phyloP scores from a whole-genome alignment of 2,797 vertebrate species.

The Enoplosus armatus region DNA sequence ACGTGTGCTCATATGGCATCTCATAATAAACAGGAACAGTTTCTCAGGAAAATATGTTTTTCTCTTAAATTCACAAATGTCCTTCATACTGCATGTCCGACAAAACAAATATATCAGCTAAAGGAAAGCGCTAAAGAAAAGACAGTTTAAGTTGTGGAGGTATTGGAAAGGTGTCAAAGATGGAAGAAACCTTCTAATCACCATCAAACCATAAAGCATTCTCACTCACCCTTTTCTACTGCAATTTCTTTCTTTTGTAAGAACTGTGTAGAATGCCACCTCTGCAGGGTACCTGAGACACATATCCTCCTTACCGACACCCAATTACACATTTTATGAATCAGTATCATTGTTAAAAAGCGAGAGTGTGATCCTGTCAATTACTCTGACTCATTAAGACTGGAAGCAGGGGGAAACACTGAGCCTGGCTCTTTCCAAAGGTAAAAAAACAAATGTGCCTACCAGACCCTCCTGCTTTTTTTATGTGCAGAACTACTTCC shows the following conservation, averaged over 20 bases:
- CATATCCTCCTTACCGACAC: neutral
- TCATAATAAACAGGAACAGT: neutral
- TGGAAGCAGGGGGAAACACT: too few species aligned
- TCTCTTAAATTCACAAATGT: slow-evolving; percentile 22
- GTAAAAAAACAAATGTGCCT: too few species aligned
- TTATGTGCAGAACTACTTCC: too few species aligned
- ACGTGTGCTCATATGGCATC: neutral
- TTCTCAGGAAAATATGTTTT: slow-evolving; percentile 7
- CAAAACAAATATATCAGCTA: slow-evolving; percentile 28
- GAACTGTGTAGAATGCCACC: neutral
- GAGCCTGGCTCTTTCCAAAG: too few species aligned
- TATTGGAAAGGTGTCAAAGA: slow-evolving; percentile 21
- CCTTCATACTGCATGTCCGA: slow-evolving; percentile 20
- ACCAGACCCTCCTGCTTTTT: too few species aligned
- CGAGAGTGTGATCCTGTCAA: neutral
- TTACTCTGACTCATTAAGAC: neutral
- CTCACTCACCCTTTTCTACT: neutral
- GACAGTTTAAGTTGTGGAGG: slow-evolving; percentile 23
- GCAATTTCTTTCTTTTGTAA: neutral
- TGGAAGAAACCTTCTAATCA: slow-evolving; percentile 31
- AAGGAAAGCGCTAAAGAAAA: slow-evolving; percentile 21
- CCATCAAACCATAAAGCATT: slow-evolving; percentile 18
- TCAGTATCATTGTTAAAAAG: neutral
- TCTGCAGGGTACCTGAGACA: neutral
- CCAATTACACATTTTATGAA: neutral